Base-by-base conservation (phyloP, 2,113 vertebrate species). In the Cyprinodon brontotheroides region DNA sequence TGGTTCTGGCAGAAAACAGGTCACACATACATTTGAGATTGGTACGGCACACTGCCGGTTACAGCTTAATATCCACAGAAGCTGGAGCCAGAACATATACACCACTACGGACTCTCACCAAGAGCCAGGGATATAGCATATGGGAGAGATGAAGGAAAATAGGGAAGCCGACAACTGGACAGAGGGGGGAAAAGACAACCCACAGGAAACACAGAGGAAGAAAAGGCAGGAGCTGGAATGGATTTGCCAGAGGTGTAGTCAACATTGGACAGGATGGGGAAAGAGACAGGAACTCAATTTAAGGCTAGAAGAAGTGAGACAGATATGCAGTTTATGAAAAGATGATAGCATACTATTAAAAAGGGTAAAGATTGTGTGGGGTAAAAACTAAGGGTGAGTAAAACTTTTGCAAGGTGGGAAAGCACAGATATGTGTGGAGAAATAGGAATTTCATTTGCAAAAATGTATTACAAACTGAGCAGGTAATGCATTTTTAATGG, bases 11-110 rank as follows among this genome's bases (percentile, higher is more conserved):
- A 69, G 87, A 92, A 93, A 93, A 83, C 89, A 92, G 92, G 90
- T 93, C 93, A 93, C 87, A 88, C 83, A 87, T 87, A 90, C 91
- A 91, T 90, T 87, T 92, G 88, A 92, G 87, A 93, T 80, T 80
- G 79, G 68, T 53, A 61, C 83, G 77, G 85, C 63, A 41, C 84
- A 61, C 77, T 84, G 83, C 86, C 82, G 84, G 79, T 85, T 87
- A 89, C 78, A 85, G 85, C 86, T 86, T 90, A 85, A 87, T 89
- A 89, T 84, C 85, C 85, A 89, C 70, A 87, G 79, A 84, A 78
- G 81, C 73, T 74, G 66, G 73, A 79, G 80, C 70, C 86, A 81
- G 86, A 77, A 82, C 87, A 87, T 74, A 74, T 70, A 84, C 82
- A 85, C 85, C 82, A 78, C 62, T 47, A 6, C 59, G 65, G 81